These are phyloP conservation scores for Setipinna tenuifilis DNA, from an alignment of 2,797 vertebrate genomes.

Conservation along the genomic window DNA sequence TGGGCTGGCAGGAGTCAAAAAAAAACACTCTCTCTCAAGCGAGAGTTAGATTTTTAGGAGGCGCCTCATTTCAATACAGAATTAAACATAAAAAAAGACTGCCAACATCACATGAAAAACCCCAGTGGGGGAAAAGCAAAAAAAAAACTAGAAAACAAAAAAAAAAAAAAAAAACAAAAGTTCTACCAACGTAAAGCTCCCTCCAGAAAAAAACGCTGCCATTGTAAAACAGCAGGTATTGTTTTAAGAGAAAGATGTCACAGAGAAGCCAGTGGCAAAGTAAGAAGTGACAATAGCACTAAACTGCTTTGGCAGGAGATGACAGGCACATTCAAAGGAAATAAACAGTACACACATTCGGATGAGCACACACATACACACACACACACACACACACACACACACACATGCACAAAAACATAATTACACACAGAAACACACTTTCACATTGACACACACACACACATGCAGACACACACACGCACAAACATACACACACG, in stretches of 20 bases:
- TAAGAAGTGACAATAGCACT: slow-evolving; percentile 72
- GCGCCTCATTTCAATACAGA: slow-evolving; percentile 64
- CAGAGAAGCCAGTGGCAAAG: slow-evolving; percentile 63
- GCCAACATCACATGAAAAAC: slow-evolving; percentile 65
- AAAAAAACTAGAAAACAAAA: no score
- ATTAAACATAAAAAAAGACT: slow-evolving; percentile 75
- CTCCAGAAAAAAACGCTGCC: slow-evolving; percentile 69
- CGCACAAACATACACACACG: slow-evolving; percentile 71
- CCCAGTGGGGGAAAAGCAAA: slow-evolving; percentile 61
- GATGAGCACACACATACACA: slow-evolving; percentile 56
- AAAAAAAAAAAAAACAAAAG: slow-evolving; percentile 51
- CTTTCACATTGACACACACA: slow-evolving; percentile 41
- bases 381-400: slow-evolving; percentile 54
- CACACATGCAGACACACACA: slow-evolving; percentile 63
- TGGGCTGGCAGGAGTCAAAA: slow-evolving; percentile 31
- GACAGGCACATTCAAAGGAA: slow-evolving; percentile 73
- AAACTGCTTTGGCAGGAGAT: slow-evolving; percentile 79
- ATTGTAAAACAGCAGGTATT: slow-evolving; percentile 75
- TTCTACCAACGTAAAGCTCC: slow-evolving; percentile 59
- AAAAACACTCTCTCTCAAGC: slow-evolving; percentile 45
- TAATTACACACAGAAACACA: slow-evolving; percentile 68
- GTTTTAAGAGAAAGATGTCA: slow-evolving; percentile 74
- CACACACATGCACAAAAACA: slow-evolving; percentile 70
- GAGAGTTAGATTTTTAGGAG: slow-evolving; percentile 57
- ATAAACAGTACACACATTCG: slow-evolving; percentile 70